phyloP scores from a whole-genome alignment of 2,797 vertebrate species.

The Eupleurogrammus muticus region DNA sequence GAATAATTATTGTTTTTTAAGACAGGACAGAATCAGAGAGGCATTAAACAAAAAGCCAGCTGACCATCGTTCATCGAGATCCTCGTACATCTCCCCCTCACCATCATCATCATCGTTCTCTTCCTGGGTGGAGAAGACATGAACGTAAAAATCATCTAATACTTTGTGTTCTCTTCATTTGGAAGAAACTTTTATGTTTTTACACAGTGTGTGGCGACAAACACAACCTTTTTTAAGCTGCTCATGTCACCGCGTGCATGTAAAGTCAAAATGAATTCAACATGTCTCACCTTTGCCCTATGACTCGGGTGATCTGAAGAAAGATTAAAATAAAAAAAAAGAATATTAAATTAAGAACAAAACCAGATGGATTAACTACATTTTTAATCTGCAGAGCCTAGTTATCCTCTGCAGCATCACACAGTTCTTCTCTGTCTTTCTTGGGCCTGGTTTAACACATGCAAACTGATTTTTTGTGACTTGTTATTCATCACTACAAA shows the following conservation, averaged over 20 bases:
- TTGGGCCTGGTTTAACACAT: not conserved
- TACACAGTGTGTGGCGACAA: too few relatives aligned
- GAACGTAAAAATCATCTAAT: not conserved
- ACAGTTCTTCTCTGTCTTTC: not conserved
- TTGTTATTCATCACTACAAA: too few relatives aligned
- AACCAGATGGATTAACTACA: not conserved
- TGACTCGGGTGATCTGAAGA: constrained; percentile 77
- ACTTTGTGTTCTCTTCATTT: not conserved
- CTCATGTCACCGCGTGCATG: too few relatives aligned
- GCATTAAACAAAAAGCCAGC: not conserved
- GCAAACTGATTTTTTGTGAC: too few relatives aligned
- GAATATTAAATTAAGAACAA: not conserved
- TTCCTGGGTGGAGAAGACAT: constrained; percentile 59
- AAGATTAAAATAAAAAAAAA: constrained; percentile 22
- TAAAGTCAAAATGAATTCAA: not conserved
- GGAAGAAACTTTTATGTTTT: too few relatives aligned
- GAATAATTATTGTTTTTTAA: not conserved
- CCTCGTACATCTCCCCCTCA: constrained; percentile 91
- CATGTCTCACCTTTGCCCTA: constrained; percentile 75
- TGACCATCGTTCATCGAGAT: constrained; percentile 89
- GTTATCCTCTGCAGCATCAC: constrained; percentile 5
- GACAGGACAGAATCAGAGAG: not conserved
- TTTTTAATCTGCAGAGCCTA: too few relatives aligned
- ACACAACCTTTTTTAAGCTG: too few relatives aligned
- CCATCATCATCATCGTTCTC: constrained; percentile 81